Evolutionary conservation across 2,888 invertebrate species (phyloP), one percentile per base, ranked within the genome.

Genomic region (Pardosa pseudoannulata): DNA sequence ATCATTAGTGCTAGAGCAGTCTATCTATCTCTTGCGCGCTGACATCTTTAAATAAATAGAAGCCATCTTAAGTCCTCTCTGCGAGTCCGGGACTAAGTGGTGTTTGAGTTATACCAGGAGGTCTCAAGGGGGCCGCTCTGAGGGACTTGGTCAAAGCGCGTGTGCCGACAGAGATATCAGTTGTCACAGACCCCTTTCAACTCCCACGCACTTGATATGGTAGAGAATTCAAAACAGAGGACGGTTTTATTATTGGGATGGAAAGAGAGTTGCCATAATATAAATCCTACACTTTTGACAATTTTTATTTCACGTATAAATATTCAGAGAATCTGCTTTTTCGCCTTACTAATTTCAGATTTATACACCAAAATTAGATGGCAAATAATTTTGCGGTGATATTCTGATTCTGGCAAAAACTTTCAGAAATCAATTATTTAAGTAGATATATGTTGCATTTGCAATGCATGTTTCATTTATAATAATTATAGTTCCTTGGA

Each of bases 21-120:
- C 70, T 74, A 56, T 32, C 36, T 36, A 70, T 68, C 50, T 46
- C 50, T 11, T n/a, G 5, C 16, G 29, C 32, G 41, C 29, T 29
- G 31, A 76, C n/a, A 31, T 65, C 67, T 31, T 28, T 68, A 79
- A 79, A 71, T 70, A 70, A 62, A 79, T 62, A 79, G 39, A 70
- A n/a, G 23, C 36, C 70, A 28, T 28, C 31, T 76, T 46, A 64
- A 16, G 39, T 41, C 64, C 65, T 32, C 29, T 19, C 67, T 19
- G 7, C 36, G 27, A 36, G 9, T 28, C 36, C n/a, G 11, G 74
- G 27, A 56, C 74, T 74, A 81, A 74, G 68, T 74, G 81, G 67
- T 74, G 74, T 50, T 68, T 81, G 81, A 81, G 81, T 81, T 81
- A 74, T 81, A 67, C 81, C 81, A 81, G 81, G 81, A 74, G 74